phyloP scores from a whole-genome alignment of 2,888 invertebrate genomes.

The Yponomeuta evonymella region DNA sequence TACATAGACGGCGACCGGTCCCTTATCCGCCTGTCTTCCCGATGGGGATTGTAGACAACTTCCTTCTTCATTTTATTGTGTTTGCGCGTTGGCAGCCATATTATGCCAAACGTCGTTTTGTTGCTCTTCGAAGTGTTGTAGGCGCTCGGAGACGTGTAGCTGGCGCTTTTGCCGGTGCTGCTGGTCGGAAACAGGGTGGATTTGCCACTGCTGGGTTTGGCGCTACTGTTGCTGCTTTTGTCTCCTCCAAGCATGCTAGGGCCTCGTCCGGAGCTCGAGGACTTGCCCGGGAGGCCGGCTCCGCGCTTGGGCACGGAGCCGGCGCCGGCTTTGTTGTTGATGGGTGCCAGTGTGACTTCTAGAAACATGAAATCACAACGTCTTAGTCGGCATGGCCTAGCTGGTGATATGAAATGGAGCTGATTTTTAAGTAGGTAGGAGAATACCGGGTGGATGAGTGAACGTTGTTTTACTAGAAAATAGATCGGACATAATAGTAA shows the following conservation, averaged over 20 bases:
- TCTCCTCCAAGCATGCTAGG: constrained; percentile 5
- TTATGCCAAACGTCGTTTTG: constrained; percentile 51
- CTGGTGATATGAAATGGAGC: too few relatives aligned
- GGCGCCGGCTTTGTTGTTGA: constrained; percentile 40
- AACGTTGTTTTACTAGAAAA: too few relatives aligned
- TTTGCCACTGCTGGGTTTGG: constrained; percentile 7
- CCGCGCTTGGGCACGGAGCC: constrained; percentile 47
- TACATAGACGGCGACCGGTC: constrained; percentile 61
- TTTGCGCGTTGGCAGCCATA: constrained; percentile 59
- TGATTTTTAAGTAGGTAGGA: too few relatives aligned
- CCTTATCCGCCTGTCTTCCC: constrained; percentile 35
- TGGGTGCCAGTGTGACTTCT: constrained; percentile 41
- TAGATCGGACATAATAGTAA: too few relatives aligned
- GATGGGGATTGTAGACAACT: constrained; percentile 44
- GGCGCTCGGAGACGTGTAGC: constrained; percentile 20
- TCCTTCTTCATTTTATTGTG: constrained; percentile 52
- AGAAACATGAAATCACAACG: neutral
- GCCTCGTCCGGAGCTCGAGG: constrained; percentile 20
- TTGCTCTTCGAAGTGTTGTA: constrained; percentile 38
- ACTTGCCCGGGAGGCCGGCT: constrained; percentile 28
- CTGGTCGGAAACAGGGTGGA: neutral
- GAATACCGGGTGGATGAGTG: too few relatives aligned
- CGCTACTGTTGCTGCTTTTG: neutral
- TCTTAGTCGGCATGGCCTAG: too few relatives aligned
- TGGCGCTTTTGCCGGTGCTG: neutral